A percentile compares a stretch with the other conserved stretches of the same genome.
These are phyloP conservation scores for Pterocles orientalis DNA, from an alignment of 2,113 vertebrate species.

Conservation along the genomic window DNA sequence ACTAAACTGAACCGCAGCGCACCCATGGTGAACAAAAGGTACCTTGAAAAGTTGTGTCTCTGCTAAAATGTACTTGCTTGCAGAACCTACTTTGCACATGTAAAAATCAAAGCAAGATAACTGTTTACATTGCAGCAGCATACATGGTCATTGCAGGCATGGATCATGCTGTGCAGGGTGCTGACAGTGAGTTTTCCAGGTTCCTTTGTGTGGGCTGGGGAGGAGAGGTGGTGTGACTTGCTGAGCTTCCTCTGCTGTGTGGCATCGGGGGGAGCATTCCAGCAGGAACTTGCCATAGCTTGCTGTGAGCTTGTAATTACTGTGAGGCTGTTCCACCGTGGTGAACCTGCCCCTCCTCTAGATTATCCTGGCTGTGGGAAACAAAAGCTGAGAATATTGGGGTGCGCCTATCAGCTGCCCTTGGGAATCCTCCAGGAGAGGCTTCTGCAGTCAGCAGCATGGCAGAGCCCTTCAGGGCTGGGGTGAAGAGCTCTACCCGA, in stretches of 20 bases:
- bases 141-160: not conserved
- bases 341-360: not conserved
- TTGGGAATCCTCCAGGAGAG: not conserved
- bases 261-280: not conserved
- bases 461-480: not conserved
- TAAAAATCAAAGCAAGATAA: not conserved
- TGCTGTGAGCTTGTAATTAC: not conserved
- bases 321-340: not conserved
- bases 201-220: not conserved
- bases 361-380: not conserved
- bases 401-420: fast-evolving
- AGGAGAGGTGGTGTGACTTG: not conserved
- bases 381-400: not conserved
- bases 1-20: not conserved
- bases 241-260: not conserved
- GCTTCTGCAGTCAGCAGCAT: not conserved
- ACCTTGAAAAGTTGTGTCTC: not conserved
- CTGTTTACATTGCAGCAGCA: fast-evolving
- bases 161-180: not conserved
- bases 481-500: not conserved
- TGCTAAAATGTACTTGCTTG: not conserved
- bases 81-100: not conserved
- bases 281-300: not conserved
- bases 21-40: not conserved
- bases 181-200: not conserved